These are phyloP conservation scores for Troides aeacus DNA, from an alignment of 2,888 invertebrate species.

Conservation along the genomic window DNA sequence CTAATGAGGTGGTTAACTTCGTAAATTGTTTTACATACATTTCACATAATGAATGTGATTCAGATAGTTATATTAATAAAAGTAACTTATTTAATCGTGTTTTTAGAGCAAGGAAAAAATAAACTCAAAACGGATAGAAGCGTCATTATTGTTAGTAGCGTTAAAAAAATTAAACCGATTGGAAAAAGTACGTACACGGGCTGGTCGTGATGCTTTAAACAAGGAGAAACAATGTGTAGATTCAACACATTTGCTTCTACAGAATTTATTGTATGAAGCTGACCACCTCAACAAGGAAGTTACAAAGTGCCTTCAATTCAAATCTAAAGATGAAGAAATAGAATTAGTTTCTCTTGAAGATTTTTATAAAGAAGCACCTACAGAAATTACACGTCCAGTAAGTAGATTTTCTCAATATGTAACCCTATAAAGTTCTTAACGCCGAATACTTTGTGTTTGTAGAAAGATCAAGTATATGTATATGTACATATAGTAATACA, in stretches of 20 bases:
- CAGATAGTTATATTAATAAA: not conserved
- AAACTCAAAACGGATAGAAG: conserved; percentile 84
- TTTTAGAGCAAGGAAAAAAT: conserved; percentile 82
- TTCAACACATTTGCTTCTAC: conserved; percentile 92
- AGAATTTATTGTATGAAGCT: conserved; percentile 96
- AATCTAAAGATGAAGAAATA: conserved; percentile 96
- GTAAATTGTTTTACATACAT: not conserved
- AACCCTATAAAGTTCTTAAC: not conserved
- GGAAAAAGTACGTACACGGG: conserved; percentile 92
- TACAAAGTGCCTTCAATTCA: conserved; percentile 96
- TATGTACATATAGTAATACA: no score
- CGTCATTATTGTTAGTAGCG: conserved; percentile 88
- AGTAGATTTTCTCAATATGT: conserved; percentile 43
- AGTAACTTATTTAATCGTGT: not conserved
- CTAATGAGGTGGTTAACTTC: conserved; percentile 71
- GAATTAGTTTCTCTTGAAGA: conserved; percentile 91
- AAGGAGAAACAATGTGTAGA: conserved; percentile 94
- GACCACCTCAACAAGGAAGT: conserved; percentile 96
- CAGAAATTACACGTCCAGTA: conserved; percentile 83
- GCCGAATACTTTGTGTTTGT: no score
- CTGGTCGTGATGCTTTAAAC: conserved; percentile 89
- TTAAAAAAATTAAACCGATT: conserved; percentile 94
- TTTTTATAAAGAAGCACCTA: conserved; percentile 90
- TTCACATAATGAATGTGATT: not conserved
- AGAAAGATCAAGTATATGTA: no score